phyloP scores from a whole-genome alignment of 2,797 vertebrate species.

The Sphenopsis melanotis region DNA sequence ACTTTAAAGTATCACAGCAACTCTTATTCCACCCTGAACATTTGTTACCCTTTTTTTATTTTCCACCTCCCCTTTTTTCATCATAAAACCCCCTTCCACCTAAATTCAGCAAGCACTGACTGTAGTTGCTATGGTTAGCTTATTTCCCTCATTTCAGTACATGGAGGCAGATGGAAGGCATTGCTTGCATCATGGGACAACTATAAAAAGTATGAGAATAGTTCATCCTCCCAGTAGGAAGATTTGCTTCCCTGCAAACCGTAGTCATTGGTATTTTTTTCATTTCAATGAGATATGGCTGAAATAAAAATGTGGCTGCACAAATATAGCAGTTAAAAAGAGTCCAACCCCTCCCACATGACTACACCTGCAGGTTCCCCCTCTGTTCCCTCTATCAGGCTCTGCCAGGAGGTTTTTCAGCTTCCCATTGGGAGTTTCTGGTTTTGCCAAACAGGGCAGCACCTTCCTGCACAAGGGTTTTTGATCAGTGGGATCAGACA shows the following conservation, averaged over 20 bases:
- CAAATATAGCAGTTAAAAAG: not conserved
- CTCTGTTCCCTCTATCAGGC: not conserved
- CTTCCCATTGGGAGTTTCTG: not conserved
- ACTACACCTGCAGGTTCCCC: not conserved
- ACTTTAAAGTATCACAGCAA: not conserved
- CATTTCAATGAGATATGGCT: not conserved
- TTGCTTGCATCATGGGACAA: not conserved
- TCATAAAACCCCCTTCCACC: not conserved
- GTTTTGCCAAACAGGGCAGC: not conserved
- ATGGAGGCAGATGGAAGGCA: not conserved
- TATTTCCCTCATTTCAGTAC: not conserved
- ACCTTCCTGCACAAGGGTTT: not conserved
- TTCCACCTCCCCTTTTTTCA: not conserved
- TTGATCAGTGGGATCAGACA: not conserved
- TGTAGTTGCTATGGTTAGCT: constrained; percentile 21
- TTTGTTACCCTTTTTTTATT: not conserved
- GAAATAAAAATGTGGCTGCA: not conserved
- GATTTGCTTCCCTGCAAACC: not conserved
- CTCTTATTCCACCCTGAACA: not conserved
- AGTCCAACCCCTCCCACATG: not conserved
- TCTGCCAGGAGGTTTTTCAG: not conserved
- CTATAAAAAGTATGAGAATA: constrained; percentile 5
- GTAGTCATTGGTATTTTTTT: not conserved
- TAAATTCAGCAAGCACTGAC: not conserved
- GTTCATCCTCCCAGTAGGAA: constrained; percentile 10